Base-by-base conservation (phyloP, 2,113 vertebrate species). In the Speoplatyrhinus poulsoni region DNA sequence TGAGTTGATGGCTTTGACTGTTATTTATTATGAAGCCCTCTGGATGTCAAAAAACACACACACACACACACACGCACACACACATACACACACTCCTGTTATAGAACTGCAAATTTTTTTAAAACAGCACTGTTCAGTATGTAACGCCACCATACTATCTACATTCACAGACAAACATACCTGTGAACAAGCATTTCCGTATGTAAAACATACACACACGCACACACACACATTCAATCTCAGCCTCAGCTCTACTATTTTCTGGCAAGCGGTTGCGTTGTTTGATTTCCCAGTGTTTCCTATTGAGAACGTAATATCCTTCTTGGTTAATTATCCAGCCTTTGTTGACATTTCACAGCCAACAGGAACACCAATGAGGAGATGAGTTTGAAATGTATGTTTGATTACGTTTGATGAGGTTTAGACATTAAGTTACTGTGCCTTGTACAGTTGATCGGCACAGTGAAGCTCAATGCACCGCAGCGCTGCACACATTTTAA, bases 301-400 rank as follows among this genome's bases (percentile, higher is more conserved):
- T 72, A 33, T 67, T 84, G 60, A 86, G 81, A 76, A 67, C 79
- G 46, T 75, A 67, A 74, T 75, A 49, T 72, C 4, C 69, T 70
- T 84, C 70, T 71, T 82, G 54, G 48, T 80, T 9, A 16, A 72
- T 71, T 61, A 76, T 59, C 50, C n/a, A 62, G 49, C n/a, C 63
- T 72, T 70, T 17, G 50, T 15, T 65, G 68, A 69, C 19, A 65
- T 54, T 54, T 69, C 19, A 3, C 26, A 66, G 57, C 61, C 32
- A 80, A 70, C 67, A 60, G 33, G 61, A 74, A 59, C 16, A n/a
- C n/a, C 62, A 70, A 57, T 73, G 54, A 77, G 59, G 32, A 62
- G 46, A 71, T 72, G 19, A 52, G 62, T 60, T 26, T 64, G 17
- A 9, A 71, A 36, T 58, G 60, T 72, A 52, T n/a, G 46, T 70